Conservation (phyloP, 2,888 invertebrate genomes). For the Notocelia uddmanniana region DNA sequence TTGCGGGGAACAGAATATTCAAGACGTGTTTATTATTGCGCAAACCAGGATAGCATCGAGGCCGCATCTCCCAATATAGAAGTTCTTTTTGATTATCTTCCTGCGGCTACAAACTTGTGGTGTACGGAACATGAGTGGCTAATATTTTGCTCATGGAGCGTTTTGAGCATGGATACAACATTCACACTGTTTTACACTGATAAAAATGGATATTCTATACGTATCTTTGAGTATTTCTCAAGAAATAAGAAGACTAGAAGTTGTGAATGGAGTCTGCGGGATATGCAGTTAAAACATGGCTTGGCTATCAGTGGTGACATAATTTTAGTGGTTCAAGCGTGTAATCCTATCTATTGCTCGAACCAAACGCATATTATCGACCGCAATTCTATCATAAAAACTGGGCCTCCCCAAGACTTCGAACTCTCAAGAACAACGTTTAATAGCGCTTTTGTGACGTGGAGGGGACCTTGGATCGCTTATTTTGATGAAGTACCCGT, state of each 20-base stretch:
- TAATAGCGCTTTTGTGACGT: not conserved
- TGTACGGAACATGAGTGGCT: not conserved
- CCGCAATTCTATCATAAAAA: not conserved
- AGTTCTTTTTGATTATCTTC: not conserved
- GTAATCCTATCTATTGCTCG: not conserved
- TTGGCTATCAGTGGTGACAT: not conserved
- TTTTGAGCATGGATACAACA: not conserved
- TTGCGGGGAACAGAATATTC: not conserved
- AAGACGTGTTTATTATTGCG: not conserved
- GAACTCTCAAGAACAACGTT: not conserved
- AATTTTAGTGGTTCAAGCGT: not conserved
- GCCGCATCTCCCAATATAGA: not conserved
- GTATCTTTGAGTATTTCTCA: not conserved
- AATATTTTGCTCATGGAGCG: not conserved
- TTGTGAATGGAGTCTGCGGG: not conserved
- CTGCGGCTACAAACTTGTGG: not conserved
- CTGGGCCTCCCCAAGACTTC: not conserved
- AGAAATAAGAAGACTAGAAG: not conserved
- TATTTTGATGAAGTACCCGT: not conserved
- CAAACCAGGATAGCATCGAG: too few relatives aligned
- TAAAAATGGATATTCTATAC: not conserved
- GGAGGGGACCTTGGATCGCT: not conserved
- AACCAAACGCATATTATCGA: not conserved
- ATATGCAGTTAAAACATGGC: not conserved
- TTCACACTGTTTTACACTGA: not conserved